phyloP scores from a whole-genome alignment of 1,140 invertebrate genomes.

The Calliphora vicina region DNA sequence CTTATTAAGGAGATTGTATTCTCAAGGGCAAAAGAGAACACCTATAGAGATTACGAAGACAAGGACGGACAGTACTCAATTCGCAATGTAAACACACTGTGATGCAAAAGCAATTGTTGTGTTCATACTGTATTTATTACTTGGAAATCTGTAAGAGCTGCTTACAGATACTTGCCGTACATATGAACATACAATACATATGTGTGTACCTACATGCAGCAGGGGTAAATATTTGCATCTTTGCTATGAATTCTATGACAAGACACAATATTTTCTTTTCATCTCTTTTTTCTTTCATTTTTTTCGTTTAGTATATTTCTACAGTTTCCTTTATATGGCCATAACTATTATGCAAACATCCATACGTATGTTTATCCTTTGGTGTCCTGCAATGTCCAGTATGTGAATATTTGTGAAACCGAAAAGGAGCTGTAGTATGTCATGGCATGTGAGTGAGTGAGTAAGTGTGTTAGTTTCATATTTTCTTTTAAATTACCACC shows the following conservation, averaged over 20 bases:
- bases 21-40: not conserved
- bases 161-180: not conserved
- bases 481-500: not conserved
- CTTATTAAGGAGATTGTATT: not conserved
- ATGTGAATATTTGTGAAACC: not conserved
- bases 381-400: slow-evolving; percentile 2
- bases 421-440: not conserved
- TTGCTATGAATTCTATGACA: not conserved
- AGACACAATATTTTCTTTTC: slow-evolving; percentile 17
- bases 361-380: not conserved
- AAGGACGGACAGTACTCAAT: slow-evolving; percentile 7
- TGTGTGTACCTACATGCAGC: not conserved
- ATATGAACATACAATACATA: not conserved
- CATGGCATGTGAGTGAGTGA: no score
- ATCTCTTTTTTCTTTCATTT: not conserved
- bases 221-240: slow-evolving; percentile 20
- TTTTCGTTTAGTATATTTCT: not conserved
- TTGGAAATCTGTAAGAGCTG: not conserved
- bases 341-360: not conserved
- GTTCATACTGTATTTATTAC: not conserved
- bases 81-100: slow-evolving; percentile 9
- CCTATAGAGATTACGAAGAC: not conserved
- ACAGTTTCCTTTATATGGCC: not conserved
- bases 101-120: not conserved
- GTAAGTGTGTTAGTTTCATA: not conserved